phyloP scores from a whole-genome alignment of 2,888 invertebrate species.

The Romanomermis culicivorax region DNA sequence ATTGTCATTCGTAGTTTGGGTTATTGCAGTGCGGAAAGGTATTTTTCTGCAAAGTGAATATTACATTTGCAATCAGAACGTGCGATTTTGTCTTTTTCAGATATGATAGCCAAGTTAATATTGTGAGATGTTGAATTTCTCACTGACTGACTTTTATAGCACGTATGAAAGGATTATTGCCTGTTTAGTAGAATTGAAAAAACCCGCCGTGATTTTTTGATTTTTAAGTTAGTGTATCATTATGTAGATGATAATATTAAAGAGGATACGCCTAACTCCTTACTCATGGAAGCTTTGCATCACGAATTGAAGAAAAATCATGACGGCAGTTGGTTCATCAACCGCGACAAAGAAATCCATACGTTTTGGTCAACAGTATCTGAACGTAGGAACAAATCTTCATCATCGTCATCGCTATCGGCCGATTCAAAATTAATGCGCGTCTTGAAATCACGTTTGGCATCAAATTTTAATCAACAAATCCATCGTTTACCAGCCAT shows the following conservation, averaged over 20 bases:
- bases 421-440: not conserved
- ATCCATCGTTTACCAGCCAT: not conserved
- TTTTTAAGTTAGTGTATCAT: no score
- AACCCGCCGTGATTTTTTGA: no score
- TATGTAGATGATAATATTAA: not conserved
- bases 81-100: no score
- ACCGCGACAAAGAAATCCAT: not conserved
- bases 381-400: not conserved
- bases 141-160: no score
- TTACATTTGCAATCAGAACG: no score
- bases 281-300: conserved; percentile 6
- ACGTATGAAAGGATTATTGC: no score
- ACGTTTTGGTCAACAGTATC: not conserved
- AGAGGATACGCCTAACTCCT: not conserved
- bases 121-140: no score
- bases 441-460: not conserved
- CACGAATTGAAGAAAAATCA: conserved; percentile 1
- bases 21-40: no score
- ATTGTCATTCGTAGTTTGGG: no score
- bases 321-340: not conserved
- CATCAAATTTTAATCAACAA: not conserved
- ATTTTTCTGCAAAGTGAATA: no score
- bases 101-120: no score
- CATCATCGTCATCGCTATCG: not conserved
- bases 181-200: no score